phyloP scores from a whole-genome alignment of 92 coral and sea anemone species.

The Chrysogorgia sp. region DNA sequence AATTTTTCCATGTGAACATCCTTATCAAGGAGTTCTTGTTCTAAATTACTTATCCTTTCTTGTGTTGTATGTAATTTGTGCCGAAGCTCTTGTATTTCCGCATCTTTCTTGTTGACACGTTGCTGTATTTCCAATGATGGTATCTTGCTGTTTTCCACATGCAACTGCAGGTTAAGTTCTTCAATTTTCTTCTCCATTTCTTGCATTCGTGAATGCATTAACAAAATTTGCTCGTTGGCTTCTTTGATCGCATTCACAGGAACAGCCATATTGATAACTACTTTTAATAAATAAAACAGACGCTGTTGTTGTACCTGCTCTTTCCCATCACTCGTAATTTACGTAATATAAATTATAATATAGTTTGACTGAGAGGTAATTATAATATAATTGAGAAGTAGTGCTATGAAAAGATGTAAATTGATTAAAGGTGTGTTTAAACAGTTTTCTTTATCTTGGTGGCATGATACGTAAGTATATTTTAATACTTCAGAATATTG shows the following conservation, averaged over 20 bases:
- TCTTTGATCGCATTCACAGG: constrained; percentile 88
- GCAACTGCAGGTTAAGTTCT: constrained; percentile 73
- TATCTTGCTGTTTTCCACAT: constrained; percentile 77
- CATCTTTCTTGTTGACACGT: constrained; percentile 81
- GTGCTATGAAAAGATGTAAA: no score
- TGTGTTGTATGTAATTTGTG: constrained; percentile 57
- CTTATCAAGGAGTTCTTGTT: constrained; percentile 66
- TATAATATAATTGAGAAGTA: no score
- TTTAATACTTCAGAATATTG: no score
- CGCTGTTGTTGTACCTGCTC: background rate
- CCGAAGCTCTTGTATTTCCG: constrained; percentile 73
- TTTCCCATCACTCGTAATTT: background rate
- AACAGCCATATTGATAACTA: constrained; percentile 56
- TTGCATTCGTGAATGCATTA: constrained; percentile 67
- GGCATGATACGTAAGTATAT: no score
- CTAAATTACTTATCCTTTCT: constrained; percentile 63
- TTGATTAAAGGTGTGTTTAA: no score
- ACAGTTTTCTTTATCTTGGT: no score
- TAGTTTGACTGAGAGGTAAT: no score
- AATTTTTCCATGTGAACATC: constrained; percentile 71
- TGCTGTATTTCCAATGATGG: constrained; percentile 90
- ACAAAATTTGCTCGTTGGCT: constrained; percentile 90
- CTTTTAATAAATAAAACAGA: background rate
- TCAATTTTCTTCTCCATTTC: constrained; percentile 82
- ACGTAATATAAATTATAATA: no score